phyloP scores from a whole-genome alignment of 2,888 invertebrate species.

The Meta bourneti region DNA sequence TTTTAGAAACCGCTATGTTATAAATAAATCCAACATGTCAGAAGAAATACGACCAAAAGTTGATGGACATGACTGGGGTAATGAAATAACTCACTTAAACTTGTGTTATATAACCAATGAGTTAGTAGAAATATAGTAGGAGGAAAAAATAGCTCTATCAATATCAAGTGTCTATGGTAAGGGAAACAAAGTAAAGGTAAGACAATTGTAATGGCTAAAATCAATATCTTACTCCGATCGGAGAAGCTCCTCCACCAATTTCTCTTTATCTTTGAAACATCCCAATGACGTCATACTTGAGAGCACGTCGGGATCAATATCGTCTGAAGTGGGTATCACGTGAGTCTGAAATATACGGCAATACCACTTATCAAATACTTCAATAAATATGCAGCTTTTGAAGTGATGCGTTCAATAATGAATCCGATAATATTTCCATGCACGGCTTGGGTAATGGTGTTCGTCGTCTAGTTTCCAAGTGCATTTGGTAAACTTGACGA shows the following conservation, averaged over 20 bases:
- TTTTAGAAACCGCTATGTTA: too few species aligned
- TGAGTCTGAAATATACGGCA: constrained; percentile 85
- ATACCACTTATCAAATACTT: not conserved
- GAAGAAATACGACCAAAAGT: too few species aligned
- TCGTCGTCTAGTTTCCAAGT: not conserved
- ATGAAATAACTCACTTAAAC: too few species aligned
- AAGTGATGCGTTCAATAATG: not conserved
- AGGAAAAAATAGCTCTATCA: too few species aligned
- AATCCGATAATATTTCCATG: not conserved
- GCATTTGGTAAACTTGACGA: too few species aligned
- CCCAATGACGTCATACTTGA: constrained; percentile 98
- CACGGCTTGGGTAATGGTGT: not conserved
- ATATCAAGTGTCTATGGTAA: too few species aligned
- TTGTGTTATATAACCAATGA: too few species aligned
- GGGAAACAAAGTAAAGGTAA: not conserved
- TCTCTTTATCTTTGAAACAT: constrained; percentile 98
- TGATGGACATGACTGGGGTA: too few species aligned
- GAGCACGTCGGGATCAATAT: constrained; percentile 98
- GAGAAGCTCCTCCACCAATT: constrained; percentile 94
- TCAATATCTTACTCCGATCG: constrained; percentile 87
- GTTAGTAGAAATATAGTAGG: too few species aligned
- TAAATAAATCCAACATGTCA: too few species aligned
- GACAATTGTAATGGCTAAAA: not conserved
- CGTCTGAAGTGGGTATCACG: constrained; percentile 95
- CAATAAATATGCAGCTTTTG: not conserved